Conservation (phyloP, 2,113 vertebrate species). For the Indicator maculatus region DNA sequence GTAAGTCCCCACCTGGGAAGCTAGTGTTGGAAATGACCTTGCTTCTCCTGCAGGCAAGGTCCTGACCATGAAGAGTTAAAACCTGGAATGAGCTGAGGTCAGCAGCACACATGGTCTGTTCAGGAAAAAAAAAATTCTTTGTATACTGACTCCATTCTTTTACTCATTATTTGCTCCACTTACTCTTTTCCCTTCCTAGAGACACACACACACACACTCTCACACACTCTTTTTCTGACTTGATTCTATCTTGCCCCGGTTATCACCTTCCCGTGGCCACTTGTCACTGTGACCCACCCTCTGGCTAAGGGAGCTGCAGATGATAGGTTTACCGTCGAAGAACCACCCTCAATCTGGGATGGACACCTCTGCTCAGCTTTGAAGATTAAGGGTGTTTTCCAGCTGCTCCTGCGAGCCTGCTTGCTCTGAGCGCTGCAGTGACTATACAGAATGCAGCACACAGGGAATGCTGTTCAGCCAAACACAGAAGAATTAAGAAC, state of each 20-base stretch:
- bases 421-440: conserved; percentile 45
- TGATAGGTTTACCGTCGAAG: neutral
- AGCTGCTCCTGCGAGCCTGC: neutral
- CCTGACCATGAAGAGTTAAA: conserved; percentile 5
- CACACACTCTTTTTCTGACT: neutral
- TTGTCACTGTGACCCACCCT: neutral
- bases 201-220: neutral
- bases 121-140: conserved; percentile 48
- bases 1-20: neutral
- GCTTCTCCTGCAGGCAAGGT: neutral
- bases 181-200: conserved; percentile 36
- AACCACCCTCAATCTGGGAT: neutral
- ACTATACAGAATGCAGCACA: neutral
- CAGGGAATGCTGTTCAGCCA: neutral
- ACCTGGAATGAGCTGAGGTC: conserved; percentile 38
- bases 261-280: neutral
- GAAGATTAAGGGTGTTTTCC: neutral
- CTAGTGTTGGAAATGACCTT: neutral
- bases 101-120: neutral
- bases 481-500: neutral
- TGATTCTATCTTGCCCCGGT: neutral
- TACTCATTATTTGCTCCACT: conserved; percentile 54
- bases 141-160: conserved; percentile 42
- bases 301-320: neutral
- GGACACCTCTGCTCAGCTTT: neutral